These are phyloP conservation scores for Psephotus haematonotus DNA, from an alignment of 2,113 vertebrate genomes.

Conservation along the genomic window DNA sequence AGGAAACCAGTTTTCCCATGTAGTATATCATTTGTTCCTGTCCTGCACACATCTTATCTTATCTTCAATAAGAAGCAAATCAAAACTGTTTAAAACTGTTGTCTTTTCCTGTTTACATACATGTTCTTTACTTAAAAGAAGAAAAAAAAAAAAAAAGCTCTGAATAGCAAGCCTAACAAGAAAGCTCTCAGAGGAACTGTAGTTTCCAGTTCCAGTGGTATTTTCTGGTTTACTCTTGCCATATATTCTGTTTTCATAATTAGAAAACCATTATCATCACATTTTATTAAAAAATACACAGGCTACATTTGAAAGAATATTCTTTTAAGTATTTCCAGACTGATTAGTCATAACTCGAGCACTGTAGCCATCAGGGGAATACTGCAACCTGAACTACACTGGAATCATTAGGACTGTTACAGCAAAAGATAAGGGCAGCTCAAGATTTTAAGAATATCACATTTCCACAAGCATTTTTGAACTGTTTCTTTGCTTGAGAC, in stretches of 20 bases:
- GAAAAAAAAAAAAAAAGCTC: background rate
- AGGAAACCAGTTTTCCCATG: background rate
- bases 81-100: background rate
- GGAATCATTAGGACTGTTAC: background rate
- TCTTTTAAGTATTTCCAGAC: background rate
- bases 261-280: background rate
- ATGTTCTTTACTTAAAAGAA: rapidly evolving
- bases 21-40: background rate
- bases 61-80: background rate
- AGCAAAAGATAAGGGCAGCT: background rate
- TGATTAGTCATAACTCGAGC: background rate
- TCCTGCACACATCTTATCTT: background rate
- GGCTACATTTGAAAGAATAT: background rate
- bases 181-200: background rate
- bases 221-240: background rate
- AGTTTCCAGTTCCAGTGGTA: background rate
- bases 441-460: background rate
- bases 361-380: background rate
- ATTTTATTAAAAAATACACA: background rate
- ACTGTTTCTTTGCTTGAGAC: background rate
- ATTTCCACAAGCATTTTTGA: background rate
- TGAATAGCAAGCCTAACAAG: background rate
- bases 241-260: background rate
- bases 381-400: background rate
- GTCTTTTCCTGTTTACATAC: background rate